Percentiles rank a stretch among this genome's conserved stretches.
These are phyloP conservation scores for Leptopterna dolabrata DNA, from an alignment of 2,888 invertebrate genomes.

Conservation along the genomic window DNA sequence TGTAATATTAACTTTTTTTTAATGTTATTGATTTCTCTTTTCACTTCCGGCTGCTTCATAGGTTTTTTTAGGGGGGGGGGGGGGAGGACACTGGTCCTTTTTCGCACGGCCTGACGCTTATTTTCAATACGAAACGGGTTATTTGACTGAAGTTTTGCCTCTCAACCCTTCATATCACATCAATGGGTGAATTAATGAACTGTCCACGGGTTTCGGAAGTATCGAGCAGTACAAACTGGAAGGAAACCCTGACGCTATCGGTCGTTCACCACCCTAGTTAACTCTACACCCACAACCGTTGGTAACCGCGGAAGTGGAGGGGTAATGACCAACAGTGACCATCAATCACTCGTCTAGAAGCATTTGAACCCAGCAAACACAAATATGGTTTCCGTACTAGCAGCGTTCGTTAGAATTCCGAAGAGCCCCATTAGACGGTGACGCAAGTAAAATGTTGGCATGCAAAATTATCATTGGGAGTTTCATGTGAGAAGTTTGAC, in stretches of 20 bases:
- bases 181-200: too few species aligned
- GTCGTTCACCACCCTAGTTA: not conserved
- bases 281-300: not conserved
- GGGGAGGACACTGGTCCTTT: too few species aligned
- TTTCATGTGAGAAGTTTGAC: not conserved
- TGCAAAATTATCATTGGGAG: not conserved
- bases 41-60: too few species aligned
- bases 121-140: too few species aligned
- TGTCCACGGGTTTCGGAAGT: too few species aligned
- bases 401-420: conserved; percentile 25
- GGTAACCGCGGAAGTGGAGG: not conserved
- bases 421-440: conserved; percentile 25
- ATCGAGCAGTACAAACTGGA: too few species aligned
- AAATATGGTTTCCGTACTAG: not conserved
- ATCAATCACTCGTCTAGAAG: conserved; percentile 23
- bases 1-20: too few species aligned
- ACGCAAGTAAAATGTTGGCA: conserved; percentile 22
- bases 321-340: conserved; percentile 2
- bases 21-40: too few species aligned
- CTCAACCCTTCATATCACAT: too few species aligned
- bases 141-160: too few species aligned
- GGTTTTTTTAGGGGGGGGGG: too few species aligned
- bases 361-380: conserved; percentile 7
- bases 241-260: not conserved
- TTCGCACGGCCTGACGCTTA: too few species aligned